Evolutionary conservation across 2,113 vertebrate species (phyloP), one percentile per base, ranked within the genome.

Genomic region (Coturnix japonica): DNA sequence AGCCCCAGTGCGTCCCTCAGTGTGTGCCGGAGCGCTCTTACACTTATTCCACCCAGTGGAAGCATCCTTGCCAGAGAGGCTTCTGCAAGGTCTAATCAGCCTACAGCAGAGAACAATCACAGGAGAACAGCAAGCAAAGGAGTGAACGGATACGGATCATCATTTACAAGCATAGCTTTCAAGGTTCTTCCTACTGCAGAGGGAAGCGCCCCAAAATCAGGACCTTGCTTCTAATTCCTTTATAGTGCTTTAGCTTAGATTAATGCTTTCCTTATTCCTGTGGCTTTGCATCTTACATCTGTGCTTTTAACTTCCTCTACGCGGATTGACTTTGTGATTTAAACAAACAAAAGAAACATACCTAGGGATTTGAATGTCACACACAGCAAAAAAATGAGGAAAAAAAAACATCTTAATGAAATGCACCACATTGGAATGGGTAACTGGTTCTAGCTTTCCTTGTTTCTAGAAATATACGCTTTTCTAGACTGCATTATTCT

Each of bases 21-120:
- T 96, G 90, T 0, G 51, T 54, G 4, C 89, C 95, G 0, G 87
- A 96, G 87, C 7, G 90, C 47, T 96, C 93, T 56, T 96, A 96
- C 79, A 95, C 91, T 79, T 96, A 92, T 65, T 96, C 94, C 75
- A 95, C 85, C 79, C 93, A 65, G 43, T 96, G 95, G 95, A 95
- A 92, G 60, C 93, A 96, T 51, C 95, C 95, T 14, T 94, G 94
- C 85, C 93, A 83, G 89, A 89, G 95, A 15, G 26, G 59, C 14
- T 43, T 76, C 79, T 95, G 89, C 56, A 94, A 93, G 89, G 20
- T 86, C 78, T 94, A 51, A 94, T 7, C 71, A 5, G 3, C 8
- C 39, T 46, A 14, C 39, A 70, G 9, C 54, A 65, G 30, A 53
- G 44, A 60, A 78, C 0, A 28, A 16, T 19, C 35, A 25, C 0